Conservation (phyloP, 1,140 invertebrate species). For the Aricia agestis region DNA sequence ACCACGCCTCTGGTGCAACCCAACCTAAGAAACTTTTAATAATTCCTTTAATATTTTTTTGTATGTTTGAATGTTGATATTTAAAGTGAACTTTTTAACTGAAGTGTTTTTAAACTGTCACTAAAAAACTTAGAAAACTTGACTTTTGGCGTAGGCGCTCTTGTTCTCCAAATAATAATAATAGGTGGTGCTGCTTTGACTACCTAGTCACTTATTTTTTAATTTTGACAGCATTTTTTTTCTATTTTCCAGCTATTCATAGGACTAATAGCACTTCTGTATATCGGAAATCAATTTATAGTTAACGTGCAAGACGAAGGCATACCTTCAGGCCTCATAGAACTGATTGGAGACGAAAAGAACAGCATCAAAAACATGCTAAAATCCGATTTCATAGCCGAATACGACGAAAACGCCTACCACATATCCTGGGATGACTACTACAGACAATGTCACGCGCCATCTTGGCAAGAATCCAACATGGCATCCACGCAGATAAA, state of each 20-base stretch:
- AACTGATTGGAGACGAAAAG: constrained; percentile 58
- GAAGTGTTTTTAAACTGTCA: no score
- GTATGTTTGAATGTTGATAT: no score
- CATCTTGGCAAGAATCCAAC: constrained; percentile 81
- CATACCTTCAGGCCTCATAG: constrained; percentile 50
- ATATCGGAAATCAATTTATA: constrained; percentile 59
- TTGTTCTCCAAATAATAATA: no score
- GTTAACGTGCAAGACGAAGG: constrained; percentile 56
- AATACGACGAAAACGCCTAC: constrained; percentile 55
- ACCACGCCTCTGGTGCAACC: no score
- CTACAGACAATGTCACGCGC: constrained; percentile 82
- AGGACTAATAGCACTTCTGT: constrained; percentile 53
- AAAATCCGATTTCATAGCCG: constrained; percentile 62
- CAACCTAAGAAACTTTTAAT: no score
- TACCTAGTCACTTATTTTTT: no score
- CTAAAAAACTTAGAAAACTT: no score
- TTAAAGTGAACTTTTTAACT: no score
- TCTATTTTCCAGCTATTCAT: constrained; percentile 48
- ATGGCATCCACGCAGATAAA: constrained; percentile 81
- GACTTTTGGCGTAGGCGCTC: no score
- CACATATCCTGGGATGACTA: constrained; percentile 82
- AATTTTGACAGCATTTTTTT: constrained; percentile 2
- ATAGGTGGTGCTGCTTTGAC: no score
- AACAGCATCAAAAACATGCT: constrained; percentile 55
- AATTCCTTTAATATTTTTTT: no score